phyloP scores from a whole-genome alignment of 2,797 vertebrate species.

The Falco cherrug region DNA sequence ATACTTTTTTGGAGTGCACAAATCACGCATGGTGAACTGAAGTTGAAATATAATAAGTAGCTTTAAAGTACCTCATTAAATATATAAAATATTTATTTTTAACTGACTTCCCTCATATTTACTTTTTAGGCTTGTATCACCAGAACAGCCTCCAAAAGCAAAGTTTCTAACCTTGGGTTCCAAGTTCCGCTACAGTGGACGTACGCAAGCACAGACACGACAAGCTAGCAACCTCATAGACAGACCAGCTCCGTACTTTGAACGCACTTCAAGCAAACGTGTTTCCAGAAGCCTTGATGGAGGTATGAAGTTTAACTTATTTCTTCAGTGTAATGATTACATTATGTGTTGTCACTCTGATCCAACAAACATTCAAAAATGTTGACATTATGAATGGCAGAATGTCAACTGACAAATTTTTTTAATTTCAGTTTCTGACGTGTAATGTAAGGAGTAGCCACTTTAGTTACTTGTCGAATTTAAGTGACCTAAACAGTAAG shows the following conservation, averaged over 20 bases:
- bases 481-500: background rate
- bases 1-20: background rate
- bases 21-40: background rate
- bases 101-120: background rate
- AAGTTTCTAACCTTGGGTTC: slow-evolving; percentile 96
- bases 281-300: slow-evolving; percentile 94
- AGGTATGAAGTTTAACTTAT: slow-evolving; percentile 75
- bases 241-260: slow-evolving; percentile 89
- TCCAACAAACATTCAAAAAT: background rate
- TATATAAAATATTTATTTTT: background rate
- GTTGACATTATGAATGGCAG: fast-evolving
- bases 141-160: slow-evolving; percentile 90
- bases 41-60: background rate
- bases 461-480: background rate
- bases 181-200: slow-evolving; percentile 96
- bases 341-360: background rate
- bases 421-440: background rate
- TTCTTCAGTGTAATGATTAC: background rate
- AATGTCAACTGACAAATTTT: background rate
- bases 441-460: background rate
- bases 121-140: slow-evolving; percentile 85
- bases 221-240: slow-evolving; percentile 94
- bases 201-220: slow-evolving; percentile 92
- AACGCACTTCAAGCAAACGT: slow-evolving; percentile 93
- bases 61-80: background rate